These are phyloP conservation scores for Neosilurus hyrtlii DNA, from an alignment of 2,797 vertebrate genomes.

Conservation along the genomic window DNA sequence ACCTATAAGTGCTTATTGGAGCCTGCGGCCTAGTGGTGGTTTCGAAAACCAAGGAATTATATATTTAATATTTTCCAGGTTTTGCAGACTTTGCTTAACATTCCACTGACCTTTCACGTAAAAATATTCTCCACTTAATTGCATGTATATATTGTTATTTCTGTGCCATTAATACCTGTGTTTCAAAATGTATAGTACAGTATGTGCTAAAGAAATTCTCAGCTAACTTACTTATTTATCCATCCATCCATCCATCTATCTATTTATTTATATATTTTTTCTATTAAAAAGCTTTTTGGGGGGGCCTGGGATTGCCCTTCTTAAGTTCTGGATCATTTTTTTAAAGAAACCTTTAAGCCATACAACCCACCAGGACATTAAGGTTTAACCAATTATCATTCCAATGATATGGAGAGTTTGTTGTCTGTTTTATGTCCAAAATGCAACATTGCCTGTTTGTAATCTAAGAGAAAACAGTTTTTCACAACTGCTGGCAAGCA, in stretches of 20 bases:
- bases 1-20: slow-evolving; percentile 1
- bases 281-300: too few species aligned
- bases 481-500: not conserved
- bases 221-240: not conserved
- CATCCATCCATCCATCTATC: too few species aligned
- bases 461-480: not conserved
- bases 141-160: too few species aligned
- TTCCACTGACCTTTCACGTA: slow-evolving; percentile 40
- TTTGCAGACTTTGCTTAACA: slow-evolving; percentile 39
- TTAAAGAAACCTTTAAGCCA: not conserved
- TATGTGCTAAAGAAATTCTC: slow-evolving; percentile 14
- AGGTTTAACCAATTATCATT: not conserved
- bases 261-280: too few species aligned
- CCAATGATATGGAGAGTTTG: not conserved
- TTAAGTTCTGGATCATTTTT: not conserved
- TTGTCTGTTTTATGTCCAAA: not conserved
- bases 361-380: not conserved
- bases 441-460: not conserved
- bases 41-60: not conserved
- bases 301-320: not conserved
- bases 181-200: slow-evolving; percentile 54
- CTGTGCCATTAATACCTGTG: too few species aligned
- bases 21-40: not conserved
- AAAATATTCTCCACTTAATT: not conserved
- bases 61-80: slow-evolving; percentile 25